These are phyloP conservation scores for Philonicus albiceps DNA, from an alignment of 2,888 invertebrate genomes.

Conservation along the genomic window DNA sequence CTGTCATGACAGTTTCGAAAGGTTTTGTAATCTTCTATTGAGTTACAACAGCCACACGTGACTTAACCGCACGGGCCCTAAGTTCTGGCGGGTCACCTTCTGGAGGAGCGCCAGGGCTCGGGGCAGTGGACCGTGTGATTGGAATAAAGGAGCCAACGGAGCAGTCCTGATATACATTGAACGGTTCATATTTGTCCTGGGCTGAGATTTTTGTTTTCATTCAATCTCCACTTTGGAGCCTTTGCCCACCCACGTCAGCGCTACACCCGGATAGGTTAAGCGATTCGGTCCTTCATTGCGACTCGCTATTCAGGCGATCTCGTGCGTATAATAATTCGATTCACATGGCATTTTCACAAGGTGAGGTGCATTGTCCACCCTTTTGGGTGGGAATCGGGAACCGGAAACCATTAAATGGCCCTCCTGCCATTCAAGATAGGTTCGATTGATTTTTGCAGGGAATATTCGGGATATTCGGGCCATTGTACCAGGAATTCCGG, in stretches of 20 bases:
- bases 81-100: not conserved
- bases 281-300: not conserved
- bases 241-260: not conserved
- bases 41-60: constrained; percentile 20
- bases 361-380: not conserved
- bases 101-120: not conserved
- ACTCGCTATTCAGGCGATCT: constrained; percentile 5
- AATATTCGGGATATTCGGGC: not conserved
- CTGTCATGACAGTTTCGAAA: not conserved
- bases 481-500: not conserved
- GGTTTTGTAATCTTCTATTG: not conserved
- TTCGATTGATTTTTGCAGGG: not conserved
- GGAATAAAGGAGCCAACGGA: not conserved
- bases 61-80: not conserved
- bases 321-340: constrained; percentile 32
- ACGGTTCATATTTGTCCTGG: not conserved
- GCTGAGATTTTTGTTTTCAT: not conserved
- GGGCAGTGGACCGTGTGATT: not conserved
- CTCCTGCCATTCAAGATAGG: not conserved
- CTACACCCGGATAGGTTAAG: not conserved
- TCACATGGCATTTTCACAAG: constrained; percentile 21
- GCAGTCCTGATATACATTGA: not conserved
- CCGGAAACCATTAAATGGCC: not conserved
- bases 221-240: not conserved
- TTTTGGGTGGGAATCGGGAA: not conserved